Evolutionary conservation across 2,113 vertebrate species (phyloP).

Genomic region (Albula goreensis): DNA sequence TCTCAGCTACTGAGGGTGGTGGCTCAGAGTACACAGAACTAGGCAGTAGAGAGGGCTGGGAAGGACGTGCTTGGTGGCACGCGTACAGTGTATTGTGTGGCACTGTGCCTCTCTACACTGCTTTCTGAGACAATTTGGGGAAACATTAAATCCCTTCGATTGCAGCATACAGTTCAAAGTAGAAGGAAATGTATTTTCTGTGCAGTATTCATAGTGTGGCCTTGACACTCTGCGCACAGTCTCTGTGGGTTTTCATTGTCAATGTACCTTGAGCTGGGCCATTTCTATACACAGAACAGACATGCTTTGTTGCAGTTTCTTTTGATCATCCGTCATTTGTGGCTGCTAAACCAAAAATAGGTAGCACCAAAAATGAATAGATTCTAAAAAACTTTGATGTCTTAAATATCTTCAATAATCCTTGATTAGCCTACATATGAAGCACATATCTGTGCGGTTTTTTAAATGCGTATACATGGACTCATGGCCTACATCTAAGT

Average conservation of each 20-base stretch:
- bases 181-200: neutral
- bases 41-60: neutral
- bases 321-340: constrained; percentile 22
- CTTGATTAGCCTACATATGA: neutral
- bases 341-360: constrained; percentile 9
- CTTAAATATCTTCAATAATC: neutral
- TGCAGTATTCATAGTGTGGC: constrained; percentile 46
- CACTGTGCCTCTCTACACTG: neutral
- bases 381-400: constrained; percentile 10
- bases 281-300: neutral
- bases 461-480: no score
- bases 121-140: constrained; percentile 1
- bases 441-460: neutral
- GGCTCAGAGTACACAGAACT: neutral
- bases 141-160: neutral
- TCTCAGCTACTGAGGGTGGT: neutral
- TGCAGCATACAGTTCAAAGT: neutral
- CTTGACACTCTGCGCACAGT: constrained; percentile 43
- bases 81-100: neutral
- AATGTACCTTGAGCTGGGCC: neutral
- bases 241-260: constrained; percentile 26
- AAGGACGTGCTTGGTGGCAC: neutral
- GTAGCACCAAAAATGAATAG: constrained; percentile 1
- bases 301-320: constrained; percentile 11
- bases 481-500: neutral